Evolutionary conservation across 64 coral and sea anemone genomes (phyloP), one percentile per base, ranked within the genome.

Genomic region (Acropora yongei): DNA sequence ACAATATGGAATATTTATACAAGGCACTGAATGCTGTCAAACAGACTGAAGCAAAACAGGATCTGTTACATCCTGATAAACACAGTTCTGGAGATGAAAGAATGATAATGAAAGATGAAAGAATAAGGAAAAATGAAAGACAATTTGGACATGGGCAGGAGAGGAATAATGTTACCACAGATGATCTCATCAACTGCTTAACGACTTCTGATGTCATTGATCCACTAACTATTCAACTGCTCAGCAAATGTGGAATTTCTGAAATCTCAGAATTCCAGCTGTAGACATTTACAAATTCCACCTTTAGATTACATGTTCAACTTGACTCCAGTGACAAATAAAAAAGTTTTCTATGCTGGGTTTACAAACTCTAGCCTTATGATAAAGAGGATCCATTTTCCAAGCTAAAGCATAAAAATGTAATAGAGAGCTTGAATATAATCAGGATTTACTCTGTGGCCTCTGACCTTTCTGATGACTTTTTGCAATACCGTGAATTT

Each of bases 151-250:
- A 18, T 19, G n/a, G 3, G 50, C 14, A 94, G 66, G 20, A 50
- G 45, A 0, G 79, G 41, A 65, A n/a, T 67, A 48, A 30, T 41
- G 2, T 53, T 41, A 49, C 68, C 44, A 94, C 92, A 8, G 79
- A 94, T 73, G 89, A 74, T 55, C 89, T 94, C 66, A 74, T 94
- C 16, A 94, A 94, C 79, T 90, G 87, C 57, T 57, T 94, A 51
- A 94, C 92, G 71, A 42, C 78, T 3, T 79, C 92, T 30, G 73
- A 88, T 41, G 79, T 94, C n/a, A 60, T 94, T 17, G 79, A 85
- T 47, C 11, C 66, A 67, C 80, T 94, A 5, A 82, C 74, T 68
- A 72, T 49, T n/a, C 79, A 94, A 66, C 18, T 90, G 8, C 63
- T 94, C 19, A 30, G 79, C 14, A 80, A 90, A 53, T 41, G 76